A percentile compares a stretch with the other conserved stretches of the same genome.
Evolutionary conservation across 2,888 invertebrate genomes (phyloP).

Genomic region (Galeopsomyia nigrocyanea): DNA sequence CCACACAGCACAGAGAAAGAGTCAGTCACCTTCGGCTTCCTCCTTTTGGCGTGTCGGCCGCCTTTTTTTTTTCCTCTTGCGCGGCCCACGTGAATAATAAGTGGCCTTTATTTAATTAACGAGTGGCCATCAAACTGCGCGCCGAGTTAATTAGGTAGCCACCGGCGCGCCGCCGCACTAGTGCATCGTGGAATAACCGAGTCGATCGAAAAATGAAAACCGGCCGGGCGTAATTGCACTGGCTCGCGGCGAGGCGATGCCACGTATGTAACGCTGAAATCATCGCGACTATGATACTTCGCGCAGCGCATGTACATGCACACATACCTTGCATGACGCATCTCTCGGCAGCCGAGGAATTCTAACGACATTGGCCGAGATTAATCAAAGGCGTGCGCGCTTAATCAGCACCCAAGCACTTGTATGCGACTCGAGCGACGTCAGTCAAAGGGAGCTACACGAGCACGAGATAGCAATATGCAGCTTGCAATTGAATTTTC

Average conservation of each 20-base stretch:
- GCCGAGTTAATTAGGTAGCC: constrained; percentile 11
- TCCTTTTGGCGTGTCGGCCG: neutral
- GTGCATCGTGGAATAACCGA: constrained; percentile 5
- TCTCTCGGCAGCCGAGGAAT: too few species aligned
- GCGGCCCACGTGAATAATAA: constrained; percentile 27
- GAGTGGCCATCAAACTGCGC: constrained; percentile 15
- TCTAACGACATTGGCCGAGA: too few species aligned
- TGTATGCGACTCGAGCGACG: too few species aligned
- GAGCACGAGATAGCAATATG: neutral
- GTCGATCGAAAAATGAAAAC: neutral
- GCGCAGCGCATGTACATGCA: too few species aligned
- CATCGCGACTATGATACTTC: too few species aligned
- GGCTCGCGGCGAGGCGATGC: neutral
- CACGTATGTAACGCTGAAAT: neutral
- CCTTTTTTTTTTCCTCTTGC: neutral
- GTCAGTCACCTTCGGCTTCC: too few species aligned
- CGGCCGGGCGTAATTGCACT: neutral
- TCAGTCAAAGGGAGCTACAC: too few species aligned
- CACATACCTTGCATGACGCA: too few species aligned
- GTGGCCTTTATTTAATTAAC: constrained; percentile 35
- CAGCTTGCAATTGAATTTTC: constrained; percentile 17
- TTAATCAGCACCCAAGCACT: too few species aligned
- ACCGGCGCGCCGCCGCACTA: constrained; percentile 9
- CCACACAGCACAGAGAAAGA: too few species aligned
- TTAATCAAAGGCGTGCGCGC: too few species aligned